Evolutionary conservation across 1,140 invertebrate genomes (phyloP), one percentile per base, ranked within the genome.

Genomic region (Araneus ventricosus): DNA sequence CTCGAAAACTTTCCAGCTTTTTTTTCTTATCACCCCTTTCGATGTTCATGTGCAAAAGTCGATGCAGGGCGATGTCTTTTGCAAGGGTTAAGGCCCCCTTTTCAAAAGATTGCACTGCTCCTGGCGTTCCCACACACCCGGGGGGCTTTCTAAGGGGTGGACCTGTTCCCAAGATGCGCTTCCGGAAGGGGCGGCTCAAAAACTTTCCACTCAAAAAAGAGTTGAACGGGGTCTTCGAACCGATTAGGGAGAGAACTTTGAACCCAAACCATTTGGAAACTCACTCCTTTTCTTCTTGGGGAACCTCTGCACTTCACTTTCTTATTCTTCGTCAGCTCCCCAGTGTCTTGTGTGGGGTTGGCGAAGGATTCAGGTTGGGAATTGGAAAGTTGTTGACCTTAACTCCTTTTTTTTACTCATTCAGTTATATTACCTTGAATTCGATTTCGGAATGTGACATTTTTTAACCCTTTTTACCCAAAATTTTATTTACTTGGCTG

Each of bases 81-180:
- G 6, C 2, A 79, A 79, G 88, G 88, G 88, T 90, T 88, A 87
- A 90, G 88, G 37, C 88, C 88, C 88, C 82, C 41, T 85, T 91
- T 91, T 63, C 52, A 86, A 92, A 92, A 57, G 63, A 88, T 88
- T 88, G 88, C 88, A 79, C 88, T 80, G 39, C 67, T 52, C 39
- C 67, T 57, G 39, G 70, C 80, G 90, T 92, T 92, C 90, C 90
- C 90, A 92, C 30, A 82, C 82, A 63, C 70, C 70, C 70, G 70
- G 45, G 39, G 82, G 80, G 45, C 75, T 41, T 14, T 41, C 45
- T 14, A 79, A 90, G 41, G 88, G 70, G 79, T 84, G 52, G 80
- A 92, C 90, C 90, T 92, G 90, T 92, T 92, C 90, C 90, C 90
- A 92, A 92, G 82, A 82, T 92, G 90, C 84, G 90, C 80, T 63